Evolutionary conservation across 1,140 invertebrate species (phyloP), one percentile per base, ranked within the genome.

Genomic region (Anoplolepis gracilipes): DNA sequence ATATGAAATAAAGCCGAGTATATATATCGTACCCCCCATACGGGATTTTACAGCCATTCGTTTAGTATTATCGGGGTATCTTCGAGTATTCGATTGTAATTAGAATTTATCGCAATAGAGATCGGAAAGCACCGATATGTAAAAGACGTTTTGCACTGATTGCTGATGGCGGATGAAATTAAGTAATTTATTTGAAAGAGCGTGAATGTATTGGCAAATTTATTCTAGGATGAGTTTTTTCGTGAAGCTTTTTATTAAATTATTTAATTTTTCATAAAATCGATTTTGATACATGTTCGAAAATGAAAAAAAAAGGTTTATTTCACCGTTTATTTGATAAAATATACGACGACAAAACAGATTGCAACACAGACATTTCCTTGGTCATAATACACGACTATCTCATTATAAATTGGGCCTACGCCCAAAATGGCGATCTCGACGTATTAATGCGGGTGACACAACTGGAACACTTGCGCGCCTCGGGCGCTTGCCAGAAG

Each of bases 401-500:
- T n/a, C 49, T 46, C 64, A 67, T 85, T 64, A 78, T 49, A 88
- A n/a, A 85, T 85, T 55, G 67, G 65, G 88, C 46, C 70, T 79
- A 85, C 81, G 81, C 62, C 46, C 77, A 87, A 87, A 90, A 72
- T 85, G 88, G 64, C 55, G 89, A 90, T 90, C 86, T 87, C 88
- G 13, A 10, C 62, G 76, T 90, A 73, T 82, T 82, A 82, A 82
- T 82, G 67, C 67, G 36, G 28, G 53, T 39, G 78, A 73, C 53
- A 82, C 57, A 49, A 72, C 25, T 25, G 65, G 53, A 73, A 46
- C 78, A 36, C 30, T 79, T 25, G 42, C 28, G 13, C 46, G 13
- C 55, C 55, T 25, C 6, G 16, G 55, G 61, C 30, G 62, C n/a
- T 53, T 36, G 46, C 22, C 53, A 53, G 33, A n/a, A 57, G 77